Evolutionary conservation across 2,888 invertebrate species (phyloP).

Genomic region (Cylloceria caligata): DNA sequence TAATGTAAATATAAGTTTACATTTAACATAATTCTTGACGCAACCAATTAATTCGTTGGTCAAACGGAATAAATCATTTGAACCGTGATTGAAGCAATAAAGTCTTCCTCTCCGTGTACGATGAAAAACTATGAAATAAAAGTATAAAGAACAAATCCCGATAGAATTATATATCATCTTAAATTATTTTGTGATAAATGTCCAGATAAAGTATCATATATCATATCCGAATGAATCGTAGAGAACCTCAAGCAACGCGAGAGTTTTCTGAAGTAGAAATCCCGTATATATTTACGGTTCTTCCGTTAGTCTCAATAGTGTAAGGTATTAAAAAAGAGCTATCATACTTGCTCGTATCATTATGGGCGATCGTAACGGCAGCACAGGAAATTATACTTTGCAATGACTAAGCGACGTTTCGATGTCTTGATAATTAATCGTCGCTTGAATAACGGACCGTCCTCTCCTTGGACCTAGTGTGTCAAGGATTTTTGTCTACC

Average conservation of each 20-base stretch:
- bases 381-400: slow-evolving; percentile 29
- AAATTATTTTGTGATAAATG: background rate
- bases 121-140: no score
- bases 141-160: background rate
- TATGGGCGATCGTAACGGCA: slow-evolving; percentile 49
- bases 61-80: no score
- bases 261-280: background rate
- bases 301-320: background rate
- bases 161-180: background rate
- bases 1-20: no score
- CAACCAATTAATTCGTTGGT: no score
- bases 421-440: slow-evolving; percentile 38
- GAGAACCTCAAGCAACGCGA: background rate
- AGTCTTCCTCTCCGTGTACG: no score
- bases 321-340: slow-evolving; percentile 17
- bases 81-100: no score
- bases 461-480: background rate
- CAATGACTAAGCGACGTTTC: slow-evolving; percentile 22
- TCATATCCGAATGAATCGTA: background rate
- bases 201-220: background rate
- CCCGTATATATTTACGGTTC: background rate
- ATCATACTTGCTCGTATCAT: slow-evolving; percentile 31
- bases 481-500: slow-evolving; percentile 10
- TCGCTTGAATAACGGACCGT: slow-evolving; percentile 20
- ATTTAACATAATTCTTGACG: no score